Conservation (phyloP, 2,797 vertebrate species). For the Rhodeus uyekii region DNA sequence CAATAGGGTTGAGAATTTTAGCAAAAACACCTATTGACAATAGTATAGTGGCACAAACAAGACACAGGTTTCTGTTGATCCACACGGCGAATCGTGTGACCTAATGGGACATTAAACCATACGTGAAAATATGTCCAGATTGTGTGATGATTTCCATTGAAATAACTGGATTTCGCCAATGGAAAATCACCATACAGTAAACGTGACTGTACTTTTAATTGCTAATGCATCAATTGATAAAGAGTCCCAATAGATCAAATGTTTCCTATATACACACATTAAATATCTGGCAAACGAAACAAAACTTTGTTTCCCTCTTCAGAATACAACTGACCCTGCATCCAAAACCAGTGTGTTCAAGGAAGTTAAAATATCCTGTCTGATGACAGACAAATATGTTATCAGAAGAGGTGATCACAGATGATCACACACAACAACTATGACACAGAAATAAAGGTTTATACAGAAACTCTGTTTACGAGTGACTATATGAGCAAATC, state of each 20-base stretch:
- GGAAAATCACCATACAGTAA: no score
- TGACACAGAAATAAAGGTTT: neutral
- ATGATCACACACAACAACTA: neutral
- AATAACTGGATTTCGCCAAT: neutral
- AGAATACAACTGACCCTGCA: neutral
- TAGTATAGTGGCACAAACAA: neutral
- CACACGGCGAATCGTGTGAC: neutral
- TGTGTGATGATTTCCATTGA: neutral
- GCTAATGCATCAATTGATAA: no score
- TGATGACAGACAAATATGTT: neutral
- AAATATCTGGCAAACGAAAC: constrained; percentile 12
- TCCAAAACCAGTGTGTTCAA: neutral
- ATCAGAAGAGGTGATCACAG: neutral
- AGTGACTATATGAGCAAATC: no score
- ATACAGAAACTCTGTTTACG: no score
- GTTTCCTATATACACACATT: neutral
- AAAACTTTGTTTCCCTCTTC: neutral
- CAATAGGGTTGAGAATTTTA: no score
- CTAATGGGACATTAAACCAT: neutral
- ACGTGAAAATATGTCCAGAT: neutral
- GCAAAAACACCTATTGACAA: neutral
- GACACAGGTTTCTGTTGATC: neutral
- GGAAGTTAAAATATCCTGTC: constrained; percentile 16
- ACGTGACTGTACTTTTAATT: no score
- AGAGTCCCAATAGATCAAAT: neutral